Conservation (phyloP, 2,113 vertebrate species). For the Otolemur garnettii region DNA sequence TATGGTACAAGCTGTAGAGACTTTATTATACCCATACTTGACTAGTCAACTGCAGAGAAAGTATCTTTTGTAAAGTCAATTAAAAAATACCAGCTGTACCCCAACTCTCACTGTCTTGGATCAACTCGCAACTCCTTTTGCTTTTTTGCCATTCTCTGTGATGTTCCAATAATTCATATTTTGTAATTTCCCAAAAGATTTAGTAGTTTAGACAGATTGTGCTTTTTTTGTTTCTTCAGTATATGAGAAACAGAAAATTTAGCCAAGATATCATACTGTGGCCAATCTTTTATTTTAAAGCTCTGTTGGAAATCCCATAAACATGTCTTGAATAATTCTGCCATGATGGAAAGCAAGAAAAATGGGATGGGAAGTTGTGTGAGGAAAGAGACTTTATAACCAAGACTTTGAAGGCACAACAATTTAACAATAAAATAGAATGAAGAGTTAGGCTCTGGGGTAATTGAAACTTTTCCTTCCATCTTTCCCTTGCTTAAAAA, state of each 20-base stretch:
- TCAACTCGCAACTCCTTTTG: not conserved
- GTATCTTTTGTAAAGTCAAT: conserved; percentile 29
- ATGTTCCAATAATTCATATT: conserved; percentile 18
- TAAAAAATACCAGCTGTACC: not conserved
- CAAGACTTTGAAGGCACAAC: conserved; percentile 75
- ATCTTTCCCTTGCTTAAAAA: conserved; percentile 62
- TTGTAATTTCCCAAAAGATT: conserved; percentile 30
- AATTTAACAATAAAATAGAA: conserved; percentile 72
- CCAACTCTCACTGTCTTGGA: not conserved
- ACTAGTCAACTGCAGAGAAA: conserved; percentile 45
- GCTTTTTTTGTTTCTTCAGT: not conserved
- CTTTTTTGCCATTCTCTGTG: not conserved
- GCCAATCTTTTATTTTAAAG: conserved; percentile 76
- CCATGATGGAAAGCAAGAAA: conserved; percentile 76
- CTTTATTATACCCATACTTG: conserved; percentile 17
- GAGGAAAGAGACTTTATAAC: conserved; percentile 71
- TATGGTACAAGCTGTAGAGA: conserved; percentile 5
- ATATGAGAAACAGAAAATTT: conserved; percentile 61
- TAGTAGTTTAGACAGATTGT: conserved; percentile 15
- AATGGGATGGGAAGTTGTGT: conserved; percentile 68
- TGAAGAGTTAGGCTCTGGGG: conserved; percentile 74
- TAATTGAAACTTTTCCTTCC: conserved; percentile 71
- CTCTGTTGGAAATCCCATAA: conserved; percentile 82
- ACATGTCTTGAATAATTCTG: conserved; percentile 78
- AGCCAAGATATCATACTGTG: conserved; percentile 69